phyloP scores from a whole-genome alignment of 1,140 invertebrate genomes.

The Hylyphantes graminicola region DNA sequence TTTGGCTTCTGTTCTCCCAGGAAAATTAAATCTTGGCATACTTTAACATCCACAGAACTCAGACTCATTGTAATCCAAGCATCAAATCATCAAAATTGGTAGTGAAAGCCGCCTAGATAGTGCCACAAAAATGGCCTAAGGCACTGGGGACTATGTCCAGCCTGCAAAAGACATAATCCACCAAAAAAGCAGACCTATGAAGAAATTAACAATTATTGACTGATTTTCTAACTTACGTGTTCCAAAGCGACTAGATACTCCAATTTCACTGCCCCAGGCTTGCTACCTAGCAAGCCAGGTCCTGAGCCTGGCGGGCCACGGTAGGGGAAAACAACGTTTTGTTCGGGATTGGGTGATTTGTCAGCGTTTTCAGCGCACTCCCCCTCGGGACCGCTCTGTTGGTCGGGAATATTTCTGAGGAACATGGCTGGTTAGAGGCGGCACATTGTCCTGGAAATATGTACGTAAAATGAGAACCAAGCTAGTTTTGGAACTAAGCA shows the following conservation, averaged over 20 bases:
- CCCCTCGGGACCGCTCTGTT: background rate
- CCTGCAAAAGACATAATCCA: too few relatives aligned
- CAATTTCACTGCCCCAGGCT: conserved; percentile 33
- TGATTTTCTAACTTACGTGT: conserved; percentile 23
- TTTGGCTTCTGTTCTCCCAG: too few relatives aligned
- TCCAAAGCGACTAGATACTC: conserved; percentile 43
- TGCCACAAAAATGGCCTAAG: too few relatives aligned
- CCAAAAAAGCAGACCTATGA: too few relatives aligned
- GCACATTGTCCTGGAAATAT: background rate
- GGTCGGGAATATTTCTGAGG: background rate
- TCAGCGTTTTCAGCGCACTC: background rate
- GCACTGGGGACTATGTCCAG: too few relatives aligned
- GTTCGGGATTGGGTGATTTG: background rate
- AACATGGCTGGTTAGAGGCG: conserved; percentile 8
- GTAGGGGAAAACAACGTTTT: conserved; percentile 37
- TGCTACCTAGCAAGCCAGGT: conserved; percentile 43
- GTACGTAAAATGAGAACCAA: too few relatives aligned
- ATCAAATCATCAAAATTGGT: too few relatives aligned
- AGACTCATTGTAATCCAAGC: too few relatives aligned
- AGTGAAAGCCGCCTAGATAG: too few relatives aligned
- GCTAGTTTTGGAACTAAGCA: background rate
- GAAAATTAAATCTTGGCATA: too few relatives aligned
- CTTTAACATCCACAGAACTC: too few relatives aligned
- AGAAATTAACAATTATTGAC: too few relatives aligned
- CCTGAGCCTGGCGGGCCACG: conserved; percentile 35